Base-by-base conservation (phyloP, 2,888 invertebrate genomes). In the Dorcus hopei region DNA sequence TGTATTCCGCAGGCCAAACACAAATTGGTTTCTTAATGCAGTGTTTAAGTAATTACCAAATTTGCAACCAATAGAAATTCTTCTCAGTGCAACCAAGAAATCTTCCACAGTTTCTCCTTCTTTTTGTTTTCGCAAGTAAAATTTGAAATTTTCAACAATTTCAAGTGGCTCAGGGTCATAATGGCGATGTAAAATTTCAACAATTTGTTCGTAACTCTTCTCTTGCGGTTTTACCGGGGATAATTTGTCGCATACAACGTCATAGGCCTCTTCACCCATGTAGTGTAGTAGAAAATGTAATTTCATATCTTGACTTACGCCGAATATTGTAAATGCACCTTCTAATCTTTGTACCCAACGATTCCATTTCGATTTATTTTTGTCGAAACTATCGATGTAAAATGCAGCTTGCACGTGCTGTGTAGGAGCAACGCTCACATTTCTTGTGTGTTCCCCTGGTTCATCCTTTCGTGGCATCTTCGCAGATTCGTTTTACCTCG, bases 1-100 rank as follows among this genome's bases (percentile, higher is more conserved):
- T 38, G 61, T 54, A 49, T 63, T 66, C 14, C 59, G 49, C 39
- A 69, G 51, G 1, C 68, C 68, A 57, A 69, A 69, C 40, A 68
- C 64, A 47, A 69, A 68, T 62, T 67, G 68, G 50, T 71, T 68
- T 9, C 68, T 49, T 48, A 69, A 45, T 9, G 59, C 67, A n/a
- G 64, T 68, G 6, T 65, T 60, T 52, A 68, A 64, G 49, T 65
- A 70, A 14, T 40, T 40, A 11, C 63, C 61, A 50, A 68, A 68
- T 56, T 64, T 64, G 49, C 67, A 68, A 43, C 62, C 7, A n/a
- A 61, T 52, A 7, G 59, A 38, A 6, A 68, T 38, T 59, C 61
- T 65, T 33, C 66, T 58, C 16, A 68, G 52, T 5, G 56, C 66
- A 7, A 62, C 52, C 1, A 63, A 33, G 52, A 59, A 69, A 9